A percentile compares a stretch with the other conserved stretches of the same genome.
Evolutionary conservation across 2,888 invertebrate species (phyloP).

Genomic region (Drosophila nigricruria): DNA sequence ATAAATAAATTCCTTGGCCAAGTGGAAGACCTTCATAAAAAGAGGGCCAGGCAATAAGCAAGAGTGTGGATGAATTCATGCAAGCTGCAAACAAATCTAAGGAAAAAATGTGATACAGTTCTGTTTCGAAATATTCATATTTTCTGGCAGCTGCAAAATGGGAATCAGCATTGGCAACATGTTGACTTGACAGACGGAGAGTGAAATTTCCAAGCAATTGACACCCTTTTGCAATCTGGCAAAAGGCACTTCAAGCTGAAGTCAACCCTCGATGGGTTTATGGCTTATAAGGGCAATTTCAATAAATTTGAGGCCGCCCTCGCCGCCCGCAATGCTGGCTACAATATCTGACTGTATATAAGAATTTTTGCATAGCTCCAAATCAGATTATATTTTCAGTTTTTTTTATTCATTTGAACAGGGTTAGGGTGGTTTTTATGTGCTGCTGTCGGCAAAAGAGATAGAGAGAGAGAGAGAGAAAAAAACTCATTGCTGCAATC

Average conservation of each 20-base stretch:
- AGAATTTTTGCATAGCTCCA: conserved; percentile 64
- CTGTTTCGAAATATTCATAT: conserved; percentile 66
- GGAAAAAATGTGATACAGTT: conserved; percentile 42
- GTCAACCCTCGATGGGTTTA: conserved; percentile 55
- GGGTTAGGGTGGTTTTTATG: conserved; percentile 37
- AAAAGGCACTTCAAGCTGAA: conserved; percentile 50
- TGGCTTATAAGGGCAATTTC: conserved; percentile 75
- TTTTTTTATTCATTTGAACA: conserved; percentile 16
- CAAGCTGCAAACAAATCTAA: conserved; percentile 25
- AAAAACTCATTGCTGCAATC: conserved; percentile 41
- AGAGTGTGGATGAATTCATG: conserved; percentile 8
- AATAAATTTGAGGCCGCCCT: conserved; percentile 65
- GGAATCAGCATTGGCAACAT: conserved; percentile 74
- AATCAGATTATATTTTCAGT: conserved; percentile 64
- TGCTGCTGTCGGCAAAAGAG: neutral
- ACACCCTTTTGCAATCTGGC: conserved; percentile 72
- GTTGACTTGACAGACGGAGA: conserved; percentile 79
- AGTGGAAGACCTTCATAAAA: conserved; percentile 6
- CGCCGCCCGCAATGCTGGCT: conserved; percentile 1
- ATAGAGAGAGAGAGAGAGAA: neutral
- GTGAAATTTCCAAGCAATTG: conserved; percentile 71
- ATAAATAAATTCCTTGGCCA: conserved; percentile 50
- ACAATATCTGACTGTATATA: conserved; percentile 31
- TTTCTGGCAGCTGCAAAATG: conserved; percentile 60
- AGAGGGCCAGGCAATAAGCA: conserved; percentile 24